Conservation (phyloP, 2,797 vertebrate species). For the Yasuhikotakia modesta region DNA sequence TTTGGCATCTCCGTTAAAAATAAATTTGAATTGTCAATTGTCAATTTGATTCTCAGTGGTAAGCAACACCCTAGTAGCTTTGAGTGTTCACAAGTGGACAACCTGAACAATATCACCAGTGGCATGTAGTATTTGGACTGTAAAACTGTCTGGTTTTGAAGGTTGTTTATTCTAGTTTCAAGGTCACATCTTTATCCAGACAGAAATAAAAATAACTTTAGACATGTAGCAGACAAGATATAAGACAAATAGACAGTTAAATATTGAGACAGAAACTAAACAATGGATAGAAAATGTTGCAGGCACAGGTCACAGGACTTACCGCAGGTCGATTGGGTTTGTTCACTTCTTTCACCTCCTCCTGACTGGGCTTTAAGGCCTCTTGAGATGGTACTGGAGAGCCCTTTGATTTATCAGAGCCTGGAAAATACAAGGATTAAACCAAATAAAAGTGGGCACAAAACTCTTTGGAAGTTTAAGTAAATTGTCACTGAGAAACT, state of each 20-base stretch:
- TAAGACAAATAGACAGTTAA: conserved; percentile 17
- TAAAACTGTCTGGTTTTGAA: too few species aligned
- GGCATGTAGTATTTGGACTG: too few species aligned
- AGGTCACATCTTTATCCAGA: too few species aligned
- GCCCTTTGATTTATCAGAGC: conserved; percentile 82
- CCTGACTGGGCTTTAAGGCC: conserved; percentile 83
- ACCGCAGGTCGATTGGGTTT: conserved; percentile 92
- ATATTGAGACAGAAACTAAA: neutral
- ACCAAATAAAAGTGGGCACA: neutral
- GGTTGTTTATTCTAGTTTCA: too few species aligned
- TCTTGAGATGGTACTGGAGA: conserved; percentile 86
- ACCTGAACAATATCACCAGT: conserved; percentile 46
- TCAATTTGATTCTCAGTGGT: too few species aligned
- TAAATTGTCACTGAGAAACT: too few species aligned
- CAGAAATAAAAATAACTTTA: neutral
- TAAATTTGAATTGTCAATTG: neutral
- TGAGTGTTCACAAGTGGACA: conserved; percentile 3
- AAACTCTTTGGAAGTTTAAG: too few species aligned
- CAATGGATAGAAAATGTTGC: neutral
- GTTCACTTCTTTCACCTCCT: conserved; percentile 86
- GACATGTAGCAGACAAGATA: conserved; percentile 26
- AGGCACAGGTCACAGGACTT: conserved; percentile 75
- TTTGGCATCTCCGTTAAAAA: neutral
- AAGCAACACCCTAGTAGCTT: neutral
- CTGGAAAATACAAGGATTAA: conserved; percentile 65